These are phyloP conservation scores for Cranoglanis bouderius DNA, from an alignment of 2,113 vertebrate genomes.

Conservation along the genomic window DNA sequence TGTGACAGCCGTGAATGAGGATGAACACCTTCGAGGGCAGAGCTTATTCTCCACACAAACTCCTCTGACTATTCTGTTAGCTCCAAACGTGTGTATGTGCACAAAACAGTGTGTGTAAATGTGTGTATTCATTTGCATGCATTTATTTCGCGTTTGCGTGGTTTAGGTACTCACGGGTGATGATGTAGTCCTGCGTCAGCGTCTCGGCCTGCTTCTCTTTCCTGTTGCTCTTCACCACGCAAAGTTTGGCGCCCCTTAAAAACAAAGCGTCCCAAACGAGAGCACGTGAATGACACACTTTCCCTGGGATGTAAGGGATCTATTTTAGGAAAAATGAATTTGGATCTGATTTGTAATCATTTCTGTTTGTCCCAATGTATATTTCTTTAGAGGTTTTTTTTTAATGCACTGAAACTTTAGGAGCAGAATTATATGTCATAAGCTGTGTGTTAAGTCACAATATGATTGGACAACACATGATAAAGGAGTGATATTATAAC, in stretches of 20 bases:
- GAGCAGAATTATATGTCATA: background rate
- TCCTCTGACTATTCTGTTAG: background rate
- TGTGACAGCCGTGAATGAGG: slow-evolving; percentile 29
- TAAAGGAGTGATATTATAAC: background rate
- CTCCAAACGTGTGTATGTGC: background rate
- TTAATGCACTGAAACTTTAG: background rate
- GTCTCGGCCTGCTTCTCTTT: slow-evolving; percentile 91
- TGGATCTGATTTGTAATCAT: background rate
- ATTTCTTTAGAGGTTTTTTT: background rate
- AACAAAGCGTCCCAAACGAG: slow-evolving; percentile 1
- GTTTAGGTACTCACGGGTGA: slow-evolving; percentile 76
- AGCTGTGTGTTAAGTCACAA: background rate
- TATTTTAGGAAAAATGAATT: background rate
- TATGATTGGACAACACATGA: background rate
- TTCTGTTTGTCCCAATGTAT: background rate
- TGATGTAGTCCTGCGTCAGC: slow-evolving; percentile 96
- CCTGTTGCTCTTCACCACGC: slow-evolving; percentile 92
- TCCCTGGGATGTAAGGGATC: background rate
- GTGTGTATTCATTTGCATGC: background rate
- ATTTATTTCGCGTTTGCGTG: background rate
- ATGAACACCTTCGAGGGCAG: slow-evolving; percentile 29
- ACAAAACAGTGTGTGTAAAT: background rate
- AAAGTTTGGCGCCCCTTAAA: slow-evolving; percentile 91
- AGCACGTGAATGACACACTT: background rate
- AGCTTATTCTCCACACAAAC: background rate